Conservation (phyloP, 2,888 invertebrate genomes). For the Phaedon cochleariae region DNA sequence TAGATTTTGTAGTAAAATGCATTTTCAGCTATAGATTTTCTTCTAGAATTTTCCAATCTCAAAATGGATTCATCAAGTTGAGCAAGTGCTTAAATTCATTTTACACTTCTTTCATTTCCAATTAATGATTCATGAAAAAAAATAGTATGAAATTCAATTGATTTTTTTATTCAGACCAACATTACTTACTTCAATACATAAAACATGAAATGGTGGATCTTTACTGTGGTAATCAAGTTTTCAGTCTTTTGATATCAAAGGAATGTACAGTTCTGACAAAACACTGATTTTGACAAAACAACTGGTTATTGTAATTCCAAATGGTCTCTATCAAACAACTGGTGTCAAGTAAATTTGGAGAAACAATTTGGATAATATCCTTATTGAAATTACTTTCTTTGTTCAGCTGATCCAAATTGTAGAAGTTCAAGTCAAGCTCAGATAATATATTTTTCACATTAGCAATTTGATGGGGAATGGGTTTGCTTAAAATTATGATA, state of each 20-base stretch:
- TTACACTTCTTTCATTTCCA: too few relatives aligned
- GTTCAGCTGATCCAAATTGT: conserved; percentile 11
- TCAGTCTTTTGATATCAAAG: background rate
- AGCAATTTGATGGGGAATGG: conserved; percentile 5
- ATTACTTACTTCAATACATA: too few relatives aligned
- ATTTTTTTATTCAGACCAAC: too few relatives aligned
- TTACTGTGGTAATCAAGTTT: background rate
- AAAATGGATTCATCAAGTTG: too few relatives aligned
- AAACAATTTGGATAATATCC: conserved; percentile 48
- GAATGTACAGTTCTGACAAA: conserved; percentile 12
- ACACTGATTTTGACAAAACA: conserved; percentile 32
- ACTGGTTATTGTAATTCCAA: conserved; percentile 44
- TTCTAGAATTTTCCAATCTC: too few relatives aligned
- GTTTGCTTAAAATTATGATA: conserved; percentile 38
- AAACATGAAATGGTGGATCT: too few relatives aligned
- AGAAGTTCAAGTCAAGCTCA: conserved; percentile 34
- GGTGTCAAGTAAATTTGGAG: conserved; percentile 34
- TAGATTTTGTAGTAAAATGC: too few relatives aligned
- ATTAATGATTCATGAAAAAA: too few relatives aligned
- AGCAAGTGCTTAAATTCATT: too few relatives aligned
- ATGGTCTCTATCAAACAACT: conserved; percentile 27
- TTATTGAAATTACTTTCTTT: conserved; percentile 22
- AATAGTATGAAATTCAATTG: too few relatives aligned
- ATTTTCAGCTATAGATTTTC: too few relatives aligned
- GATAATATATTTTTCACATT: conserved; percentile 31